Evolutionary conservation across 2,113 vertebrate species (phyloP).

Genomic region (Pedetes capensis): DNA sequence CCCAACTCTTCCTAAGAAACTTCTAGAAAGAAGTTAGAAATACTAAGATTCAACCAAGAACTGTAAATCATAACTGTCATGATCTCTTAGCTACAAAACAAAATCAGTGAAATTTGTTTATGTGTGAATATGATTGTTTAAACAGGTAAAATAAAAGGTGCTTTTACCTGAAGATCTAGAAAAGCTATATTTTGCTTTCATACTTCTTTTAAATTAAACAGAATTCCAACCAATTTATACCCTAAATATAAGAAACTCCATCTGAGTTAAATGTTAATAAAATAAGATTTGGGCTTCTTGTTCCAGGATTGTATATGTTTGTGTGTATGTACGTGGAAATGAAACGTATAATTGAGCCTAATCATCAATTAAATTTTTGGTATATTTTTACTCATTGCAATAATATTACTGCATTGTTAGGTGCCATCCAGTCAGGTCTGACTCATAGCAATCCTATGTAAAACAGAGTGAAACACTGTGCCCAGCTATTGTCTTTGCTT

Average conservation of each 20-base stretch:
- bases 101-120: neutral
- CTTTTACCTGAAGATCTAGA: neutral
- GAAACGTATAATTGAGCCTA: neutral
- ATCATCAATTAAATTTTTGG: neutral
- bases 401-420: too few species aligned
- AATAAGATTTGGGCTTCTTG: neutral
- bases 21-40: neutral
- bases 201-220: slow-evolving; percentile 43
- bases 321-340: neutral
- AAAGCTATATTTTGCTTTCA: neutral
- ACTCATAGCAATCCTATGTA: too few species aligned
- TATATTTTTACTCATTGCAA: neutral
- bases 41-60: neutral
- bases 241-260: neutral
- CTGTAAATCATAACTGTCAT: neutral
- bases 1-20: neutral
- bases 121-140: neutral
- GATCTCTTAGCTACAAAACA: neutral
- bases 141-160: slow-evolving; percentile 25
- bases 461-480: too few species aligned
- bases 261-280: slow-evolving; percentile 28
- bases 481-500: too few species aligned
- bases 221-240: slow-evolving; percentile 18
- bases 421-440: too few species aligned
- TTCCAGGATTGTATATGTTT: neutral